Evolutionary conservation across 2,113 vertebrate species (phyloP).

Genomic region (Ophthalmolycus amberensis): DNA sequence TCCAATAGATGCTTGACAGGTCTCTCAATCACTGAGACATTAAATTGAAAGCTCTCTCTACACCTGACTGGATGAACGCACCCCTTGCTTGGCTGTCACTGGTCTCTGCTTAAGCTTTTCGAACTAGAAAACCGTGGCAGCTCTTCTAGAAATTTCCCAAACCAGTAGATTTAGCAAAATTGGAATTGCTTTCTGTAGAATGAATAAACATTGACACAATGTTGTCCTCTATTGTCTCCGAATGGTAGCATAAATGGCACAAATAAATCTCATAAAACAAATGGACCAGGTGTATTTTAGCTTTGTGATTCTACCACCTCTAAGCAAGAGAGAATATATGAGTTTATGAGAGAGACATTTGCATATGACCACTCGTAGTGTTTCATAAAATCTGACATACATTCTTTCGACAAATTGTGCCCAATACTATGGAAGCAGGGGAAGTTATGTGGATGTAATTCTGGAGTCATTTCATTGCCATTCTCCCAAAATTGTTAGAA

Average conservation of each 20-base stretch:
- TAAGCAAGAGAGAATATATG: neutral
- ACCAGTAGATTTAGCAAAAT: neutral
- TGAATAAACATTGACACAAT: neutral
- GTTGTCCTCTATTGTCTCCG: neutral
- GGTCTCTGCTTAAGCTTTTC: neutral
- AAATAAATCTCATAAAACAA: neutral
- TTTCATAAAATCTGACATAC: neutral
- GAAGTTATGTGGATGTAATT: neutral
- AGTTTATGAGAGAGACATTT: neutral
- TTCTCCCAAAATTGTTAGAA: neutral
- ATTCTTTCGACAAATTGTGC: neutral
- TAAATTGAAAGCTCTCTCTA: constrained; percentile 24
- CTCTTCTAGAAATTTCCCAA: neutral
- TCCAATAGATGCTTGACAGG: constrained; percentile 16
- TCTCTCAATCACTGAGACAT: constrained; percentile 23
- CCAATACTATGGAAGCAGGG: neutral
- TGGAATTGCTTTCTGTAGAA: neutral
- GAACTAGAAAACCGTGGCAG: neutral
- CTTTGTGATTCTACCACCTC: neutral
- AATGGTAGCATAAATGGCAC: neutral
- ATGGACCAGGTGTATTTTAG: neutral
- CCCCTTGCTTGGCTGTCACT: neutral
- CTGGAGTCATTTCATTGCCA: neutral
- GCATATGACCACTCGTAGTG: neutral
- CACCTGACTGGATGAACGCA: constrained; percentile 6